Evolutionary conservation across 2,113 vertebrate genomes (phyloP).

Genomic region (Tupaia tana): DNA sequence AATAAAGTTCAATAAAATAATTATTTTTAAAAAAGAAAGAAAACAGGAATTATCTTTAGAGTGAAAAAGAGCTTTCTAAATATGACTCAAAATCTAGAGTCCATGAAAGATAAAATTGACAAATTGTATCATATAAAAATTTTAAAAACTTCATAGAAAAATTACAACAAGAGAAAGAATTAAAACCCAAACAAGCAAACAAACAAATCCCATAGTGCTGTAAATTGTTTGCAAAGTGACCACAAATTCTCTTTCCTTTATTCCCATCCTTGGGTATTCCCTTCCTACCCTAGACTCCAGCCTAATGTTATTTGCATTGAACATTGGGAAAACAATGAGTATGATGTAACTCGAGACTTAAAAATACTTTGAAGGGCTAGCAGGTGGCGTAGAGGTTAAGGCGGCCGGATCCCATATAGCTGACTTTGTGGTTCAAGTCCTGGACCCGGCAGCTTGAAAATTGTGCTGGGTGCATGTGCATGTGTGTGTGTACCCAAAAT

Average conservation of each 20-base stretch:
- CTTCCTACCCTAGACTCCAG: neutral
- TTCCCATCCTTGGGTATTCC: neutral
- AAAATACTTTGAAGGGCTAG: too few relatives aligned
- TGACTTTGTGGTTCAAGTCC: too few relatives aligned
- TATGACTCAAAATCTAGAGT: neutral
- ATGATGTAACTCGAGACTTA: neutral
- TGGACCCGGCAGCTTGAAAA: too few relatives aligned
- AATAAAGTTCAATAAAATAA: too few relatives aligned
- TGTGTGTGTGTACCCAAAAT: too few relatives aligned
- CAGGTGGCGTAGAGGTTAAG: too few relatives aligned
- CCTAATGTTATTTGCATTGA: neutral
- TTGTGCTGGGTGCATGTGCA: too few relatives aligned
- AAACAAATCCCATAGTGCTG: neutral
- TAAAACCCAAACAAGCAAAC: neutral
- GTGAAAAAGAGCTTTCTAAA: neutral
- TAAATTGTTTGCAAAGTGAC: neutral
- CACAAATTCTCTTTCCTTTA: neutral
- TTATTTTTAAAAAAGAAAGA: neutral
- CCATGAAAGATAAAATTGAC: neutral
- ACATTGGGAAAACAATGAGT: neutral
- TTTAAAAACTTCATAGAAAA: neutral
- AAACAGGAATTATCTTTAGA: conserved; percentile 9
- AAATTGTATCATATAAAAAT: neutral
- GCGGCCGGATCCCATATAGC: too few relatives aligned
- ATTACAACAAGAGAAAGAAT: neutral